Conservation (phyloP, 1,140 invertebrate genomes). For the Bombus confusus region DNA sequence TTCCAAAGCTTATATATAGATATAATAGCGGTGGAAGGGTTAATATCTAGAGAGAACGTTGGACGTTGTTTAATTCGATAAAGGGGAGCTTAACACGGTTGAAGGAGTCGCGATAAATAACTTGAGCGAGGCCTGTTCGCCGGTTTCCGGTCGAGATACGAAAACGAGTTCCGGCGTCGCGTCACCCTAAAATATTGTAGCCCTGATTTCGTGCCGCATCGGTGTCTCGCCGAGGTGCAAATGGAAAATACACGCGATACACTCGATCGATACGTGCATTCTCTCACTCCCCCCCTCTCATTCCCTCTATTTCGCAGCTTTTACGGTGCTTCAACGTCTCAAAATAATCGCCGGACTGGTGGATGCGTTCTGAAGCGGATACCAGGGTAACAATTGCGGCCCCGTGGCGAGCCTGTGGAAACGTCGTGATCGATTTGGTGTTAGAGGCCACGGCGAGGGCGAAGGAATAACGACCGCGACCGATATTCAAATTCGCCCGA, state of each 20-base stretch:
- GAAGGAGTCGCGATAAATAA: slow-evolving; percentile 6
- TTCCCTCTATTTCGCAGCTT: background rate
- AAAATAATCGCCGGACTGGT: slow-evolving; percentile 34
- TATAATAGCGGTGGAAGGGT: no score
- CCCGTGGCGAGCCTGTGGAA: slow-evolving; percentile 15
- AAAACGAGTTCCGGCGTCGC: background rate
- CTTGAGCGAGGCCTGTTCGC: background rate
- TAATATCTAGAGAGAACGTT: no score
- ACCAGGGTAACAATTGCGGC: slow-evolving; percentile 23
- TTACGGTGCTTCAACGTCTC: slow-evolving; percentile 47
- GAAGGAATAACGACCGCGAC: background rate
- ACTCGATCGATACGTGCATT: slow-evolving; percentile 29
- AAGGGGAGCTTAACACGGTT: background rate
- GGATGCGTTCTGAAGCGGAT: slow-evolving; percentile 28
- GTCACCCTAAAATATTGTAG: background rate
- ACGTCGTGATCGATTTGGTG: slow-evolving; percentile 46
- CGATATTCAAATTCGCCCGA: background rate
- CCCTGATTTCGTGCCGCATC: background rate
- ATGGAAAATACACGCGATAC: slow-evolving; percentile 37
- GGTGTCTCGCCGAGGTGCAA: slow-evolving; percentile 18
- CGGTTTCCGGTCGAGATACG: background rate
- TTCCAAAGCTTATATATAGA: no score
- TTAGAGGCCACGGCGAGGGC: background rate
- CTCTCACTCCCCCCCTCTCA: background rate
- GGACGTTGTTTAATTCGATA: slow-evolving; percentile 8